phyloP scores from a whole-genome alignment of 2,888 invertebrate species.

The Pyrocoelia pectoralis region DNA sequence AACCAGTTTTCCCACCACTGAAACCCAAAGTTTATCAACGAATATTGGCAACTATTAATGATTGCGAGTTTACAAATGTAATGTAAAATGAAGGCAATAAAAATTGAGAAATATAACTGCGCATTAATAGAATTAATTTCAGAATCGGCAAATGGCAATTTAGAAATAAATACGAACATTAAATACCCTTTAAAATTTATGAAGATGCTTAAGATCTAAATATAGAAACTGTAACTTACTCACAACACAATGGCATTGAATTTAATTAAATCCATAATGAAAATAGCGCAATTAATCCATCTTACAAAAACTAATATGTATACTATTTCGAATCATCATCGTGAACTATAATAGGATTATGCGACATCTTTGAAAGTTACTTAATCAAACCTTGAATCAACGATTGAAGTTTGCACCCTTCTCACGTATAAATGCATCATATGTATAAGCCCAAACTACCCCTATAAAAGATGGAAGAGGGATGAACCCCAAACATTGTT shows the following conservation, averaged over 20 bases:
- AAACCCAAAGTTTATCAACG: too few relatives aligned
- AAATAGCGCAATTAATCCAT: conserved; percentile 14
- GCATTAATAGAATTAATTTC: too few relatives aligned
- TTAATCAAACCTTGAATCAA: background rate
- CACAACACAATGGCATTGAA: conserved; percentile 16
- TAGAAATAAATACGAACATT: background rate
- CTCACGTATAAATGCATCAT: conserved; percentile 18
- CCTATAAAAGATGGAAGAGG: conserved; percentile 20
- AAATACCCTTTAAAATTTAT: background rate
- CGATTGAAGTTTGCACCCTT: background rate
- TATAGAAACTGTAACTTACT: conserved; percentile 23
- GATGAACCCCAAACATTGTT: conserved; percentile 20
- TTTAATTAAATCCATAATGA: conserved; percentile 18
- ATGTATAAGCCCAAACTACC: conserved; percentile 30
- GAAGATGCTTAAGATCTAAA: conserved; percentile 15
- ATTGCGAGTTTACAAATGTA: too few relatives aligned
- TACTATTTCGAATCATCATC: background rate
- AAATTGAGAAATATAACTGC: too few relatives aligned
- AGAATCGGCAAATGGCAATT: too few relatives aligned
- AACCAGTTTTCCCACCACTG: too few relatives aligned
- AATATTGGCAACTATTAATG: too few relatives aligned
- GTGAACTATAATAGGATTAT: background rate
- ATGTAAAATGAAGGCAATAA: too few relatives aligned
- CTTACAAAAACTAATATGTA: background rate
- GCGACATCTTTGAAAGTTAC: conserved; percentile 8